These are phyloP conservation scores for Tautogolabrus adspersus DNA, from an alignment of 2,113 vertebrate genomes.

Conservation along the genomic window DNA sequence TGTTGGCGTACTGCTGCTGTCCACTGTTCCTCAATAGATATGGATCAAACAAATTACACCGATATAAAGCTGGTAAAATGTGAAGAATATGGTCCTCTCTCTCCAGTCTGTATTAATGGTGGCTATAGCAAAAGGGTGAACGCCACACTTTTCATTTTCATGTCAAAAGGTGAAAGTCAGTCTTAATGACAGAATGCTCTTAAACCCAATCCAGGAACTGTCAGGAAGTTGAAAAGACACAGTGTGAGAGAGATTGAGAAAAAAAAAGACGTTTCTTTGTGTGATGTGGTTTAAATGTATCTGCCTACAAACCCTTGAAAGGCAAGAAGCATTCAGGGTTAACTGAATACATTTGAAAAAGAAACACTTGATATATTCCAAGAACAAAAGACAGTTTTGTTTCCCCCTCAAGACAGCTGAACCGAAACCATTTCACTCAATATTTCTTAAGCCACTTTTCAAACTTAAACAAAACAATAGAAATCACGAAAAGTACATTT, in stretches of 20 bases:
- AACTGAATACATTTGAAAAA: slow-evolving; percentile 8
- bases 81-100: slow-evolving; percentile 19
- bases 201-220: slow-evolving; percentile 45
- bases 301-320: slow-evolving; percentile 32
- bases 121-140: slow-evolving; percentile 34
- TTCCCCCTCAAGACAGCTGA: background rate
- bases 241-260: background rate
- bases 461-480: background rate
- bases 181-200: slow-evolving; percentile 58
- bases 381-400: background rate
- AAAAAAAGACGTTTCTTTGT: background rate
- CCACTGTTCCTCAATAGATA: background rate
- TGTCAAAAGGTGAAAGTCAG: slow-evolving; percentile 56
- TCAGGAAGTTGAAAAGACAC: background rate
- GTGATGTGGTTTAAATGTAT: background rate
- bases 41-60: slow-evolving; percentile 10
- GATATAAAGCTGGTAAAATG: slow-evolving; percentile 3
- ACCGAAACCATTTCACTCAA: slow-evolving; percentile 2
- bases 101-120: slow-evolving; percentile 30
- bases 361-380: background rate
- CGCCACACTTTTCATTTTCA: slow-evolving; percentile 48
- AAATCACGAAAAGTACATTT: background rate
- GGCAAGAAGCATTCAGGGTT: slow-evolving; percentile 22
- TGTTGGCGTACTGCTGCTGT: background rate
- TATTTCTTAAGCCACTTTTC: background rate